Conservation (phyloP, 2,797 vertebrate genomes). For the Rhyacichthys aspro region DNA sequence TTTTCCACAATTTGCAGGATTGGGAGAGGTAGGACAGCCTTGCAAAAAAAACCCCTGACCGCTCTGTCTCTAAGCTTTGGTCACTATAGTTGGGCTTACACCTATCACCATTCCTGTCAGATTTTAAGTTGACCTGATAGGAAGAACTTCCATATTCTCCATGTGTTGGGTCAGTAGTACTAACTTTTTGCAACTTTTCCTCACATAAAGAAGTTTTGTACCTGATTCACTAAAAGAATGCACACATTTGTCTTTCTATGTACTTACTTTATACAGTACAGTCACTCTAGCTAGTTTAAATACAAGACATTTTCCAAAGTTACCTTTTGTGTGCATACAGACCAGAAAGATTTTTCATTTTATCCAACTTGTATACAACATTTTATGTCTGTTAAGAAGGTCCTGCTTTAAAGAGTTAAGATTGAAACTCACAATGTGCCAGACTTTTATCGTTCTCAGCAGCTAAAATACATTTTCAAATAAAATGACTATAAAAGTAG, state of each 20-base stretch:
- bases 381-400: too few species aligned
- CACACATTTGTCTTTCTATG: constrained; percentile 22
- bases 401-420: constrained; percentile 18
- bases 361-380: too few species aligned
- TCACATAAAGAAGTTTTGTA: constrained; percentile 14
- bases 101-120: constrained; percentile 30
- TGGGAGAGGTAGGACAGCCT: constrained; percentile 55
- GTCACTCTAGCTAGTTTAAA: too few species aligned
- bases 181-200: constrained; percentile 15
- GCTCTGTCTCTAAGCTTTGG: too few species aligned
- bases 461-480: constrained; percentile 11
- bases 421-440: constrained; percentile 15
- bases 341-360: constrained; percentile 19
- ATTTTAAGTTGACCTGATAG: constrained; percentile 30
- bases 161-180: constrained; percentile 28
- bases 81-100: constrained; percentile 28
- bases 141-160: constrained; percentile 32
- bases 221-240: constrained; percentile 11
- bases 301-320: constrained; percentile 7
- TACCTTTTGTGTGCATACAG: constrained; percentile 17
- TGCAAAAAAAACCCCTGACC: too few species aligned
- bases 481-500: not conserved
- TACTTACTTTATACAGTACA: too few species aligned
- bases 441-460: constrained; percentile 16
- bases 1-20: constrained; percentile 47